Conservation (phyloP, 30 jellyfish, hydroid and myxozoan species). For the Aurelia aurita region DNA sequence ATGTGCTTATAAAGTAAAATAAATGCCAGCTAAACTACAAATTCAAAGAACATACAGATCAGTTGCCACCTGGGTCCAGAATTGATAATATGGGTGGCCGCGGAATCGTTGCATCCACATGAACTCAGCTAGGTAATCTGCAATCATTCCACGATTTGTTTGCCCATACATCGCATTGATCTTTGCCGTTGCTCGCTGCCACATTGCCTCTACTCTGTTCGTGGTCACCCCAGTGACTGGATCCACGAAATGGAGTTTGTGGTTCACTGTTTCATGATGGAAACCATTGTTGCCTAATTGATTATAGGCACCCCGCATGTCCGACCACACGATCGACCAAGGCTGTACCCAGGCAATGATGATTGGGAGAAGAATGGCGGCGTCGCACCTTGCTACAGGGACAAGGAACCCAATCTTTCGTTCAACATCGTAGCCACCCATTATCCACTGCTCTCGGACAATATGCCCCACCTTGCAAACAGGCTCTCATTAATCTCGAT, state of each 20-base stretch:
- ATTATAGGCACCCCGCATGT: constrained; percentile 57
- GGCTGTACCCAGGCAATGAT: constrained; percentile 43
- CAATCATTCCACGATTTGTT: constrained; percentile 22
- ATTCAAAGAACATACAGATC: not conserved
- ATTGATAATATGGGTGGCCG: constrained; percentile 17
- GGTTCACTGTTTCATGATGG: constrained; percentile 55
- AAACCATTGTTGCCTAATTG: constrained; percentile 27
- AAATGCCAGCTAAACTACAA: no score
- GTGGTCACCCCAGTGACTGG: constrained; percentile 54
- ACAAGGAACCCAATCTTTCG: constrained; percentile 51
- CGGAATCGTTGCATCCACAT: constrained; percentile 30
- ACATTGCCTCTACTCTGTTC: constrained; percentile 43
- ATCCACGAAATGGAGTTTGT: constrained; percentile 36
- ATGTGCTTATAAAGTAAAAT: no score
- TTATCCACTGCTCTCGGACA: constrained; percentile 46
- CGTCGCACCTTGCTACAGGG: constrained; percentile 55
- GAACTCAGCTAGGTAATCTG: constrained; percentile 20
- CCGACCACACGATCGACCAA: constrained; percentile 50
- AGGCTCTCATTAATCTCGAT: constrained; percentile 29
- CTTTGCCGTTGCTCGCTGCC: constrained; percentile 28
- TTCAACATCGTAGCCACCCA: constrained; percentile 39
- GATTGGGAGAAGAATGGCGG: constrained; percentile 57
- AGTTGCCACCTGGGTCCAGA: constrained; percentile 46
- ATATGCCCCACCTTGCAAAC: constrained; percentile 52
- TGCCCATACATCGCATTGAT: constrained; percentile 42